A percentile compares a stretch with the other conserved stretches of the same genome.
phyloP scores from a whole-genome alignment of 2,888 invertebrate genomes.

The Apoda limacodes region DNA sequence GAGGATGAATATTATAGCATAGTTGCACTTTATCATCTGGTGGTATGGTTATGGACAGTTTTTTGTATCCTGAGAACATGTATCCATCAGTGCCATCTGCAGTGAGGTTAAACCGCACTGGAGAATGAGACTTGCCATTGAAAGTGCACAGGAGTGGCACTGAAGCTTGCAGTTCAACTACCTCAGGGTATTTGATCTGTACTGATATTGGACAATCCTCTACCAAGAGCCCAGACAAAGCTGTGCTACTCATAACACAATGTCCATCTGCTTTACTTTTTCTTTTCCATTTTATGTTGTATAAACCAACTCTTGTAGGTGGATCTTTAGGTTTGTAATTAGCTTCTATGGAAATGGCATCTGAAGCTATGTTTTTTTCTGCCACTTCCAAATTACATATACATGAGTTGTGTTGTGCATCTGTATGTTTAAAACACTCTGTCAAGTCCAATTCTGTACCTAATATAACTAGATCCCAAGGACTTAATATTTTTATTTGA shows the following conservation, averaged over 20 bases:
- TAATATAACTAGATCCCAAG: conserved; percentile 76
- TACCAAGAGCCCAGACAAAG: conserved; percentile 66
- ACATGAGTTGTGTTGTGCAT: conserved; percentile 42
- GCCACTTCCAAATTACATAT: conserved; percentile 47
- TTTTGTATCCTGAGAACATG: conserved; percentile 96
- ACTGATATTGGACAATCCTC: conserved; percentile 73
- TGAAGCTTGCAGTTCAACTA: conserved; percentile 79
- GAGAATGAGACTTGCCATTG: conserved; percentile 76
- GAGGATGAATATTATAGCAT: conserved; percentile 84
- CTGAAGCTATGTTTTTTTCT: conserved; percentile 51
- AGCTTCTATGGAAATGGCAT: conserved; percentile 54
- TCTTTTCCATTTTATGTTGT: conserved; percentile 57
- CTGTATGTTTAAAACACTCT: conserved; percentile 46
- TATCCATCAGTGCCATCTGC: conserved; percentile 91
- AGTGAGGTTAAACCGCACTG: conserved; percentile 78
- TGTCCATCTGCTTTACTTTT: conserved; percentile 34
- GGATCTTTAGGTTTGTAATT: conserved; percentile 51
- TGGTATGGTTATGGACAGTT: conserved; percentile 73
- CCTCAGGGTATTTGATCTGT: conserved; percentile 75
- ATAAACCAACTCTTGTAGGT: conserved; percentile 51
- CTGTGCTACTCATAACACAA: conserved; percentile 65
- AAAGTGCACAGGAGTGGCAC: conserved; percentile 78
- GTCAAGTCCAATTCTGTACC: conserved; percentile 74
- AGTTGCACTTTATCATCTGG: conserved; percentile 73
- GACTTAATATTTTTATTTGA: conserved; percentile 75